A percentile compares a stretch with the other conserved stretches of the same genome.
Conservation (phyloP, 2,888 invertebrate species). For the Anoplius nigerrimus region DNA sequence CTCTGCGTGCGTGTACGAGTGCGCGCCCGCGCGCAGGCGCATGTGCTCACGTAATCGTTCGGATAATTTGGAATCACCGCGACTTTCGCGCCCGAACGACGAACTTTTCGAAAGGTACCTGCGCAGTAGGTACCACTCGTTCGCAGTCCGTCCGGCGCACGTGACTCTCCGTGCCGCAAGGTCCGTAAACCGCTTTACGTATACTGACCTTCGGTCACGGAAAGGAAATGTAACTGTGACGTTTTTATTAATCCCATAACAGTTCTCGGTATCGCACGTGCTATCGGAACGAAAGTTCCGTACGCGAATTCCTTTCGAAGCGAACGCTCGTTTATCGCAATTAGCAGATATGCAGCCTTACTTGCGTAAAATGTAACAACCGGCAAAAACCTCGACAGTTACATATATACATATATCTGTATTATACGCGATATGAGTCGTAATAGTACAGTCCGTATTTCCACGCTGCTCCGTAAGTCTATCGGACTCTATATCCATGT, state of each 20-base stretch:
- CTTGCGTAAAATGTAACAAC: too few species aligned
- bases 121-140: background rate
- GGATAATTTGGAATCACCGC: constrained; percentile 36
- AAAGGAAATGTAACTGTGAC: constrained; percentile 14
- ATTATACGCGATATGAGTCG: too few species aligned
- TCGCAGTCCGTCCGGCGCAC: background rate
- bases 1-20: background rate
- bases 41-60: constrained; percentile 35
- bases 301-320: too few species aligned
- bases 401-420: too few species aligned
- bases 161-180: constrained; percentile 15
- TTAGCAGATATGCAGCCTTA: too few species aligned
- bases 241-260: constrained; percentile 9
- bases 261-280: too few species aligned
- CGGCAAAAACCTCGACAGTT: too few species aligned
- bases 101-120: constrained; percentile 46
- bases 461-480: too few species aligned
- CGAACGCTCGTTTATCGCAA: too few species aligned
- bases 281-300: too few species aligned
- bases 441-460: too few species aligned
- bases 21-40: constrained; percentile 1
- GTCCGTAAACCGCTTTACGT: constrained; percentile 17
- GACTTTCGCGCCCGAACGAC: constrained; percentile 31
- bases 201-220: constrained; percentile 32
- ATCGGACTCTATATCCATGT: too few species aligned